Base-by-base conservation (phyloP, 35 echinoderm and acorn worm species). In the Amphiura filiformis region DNA sequence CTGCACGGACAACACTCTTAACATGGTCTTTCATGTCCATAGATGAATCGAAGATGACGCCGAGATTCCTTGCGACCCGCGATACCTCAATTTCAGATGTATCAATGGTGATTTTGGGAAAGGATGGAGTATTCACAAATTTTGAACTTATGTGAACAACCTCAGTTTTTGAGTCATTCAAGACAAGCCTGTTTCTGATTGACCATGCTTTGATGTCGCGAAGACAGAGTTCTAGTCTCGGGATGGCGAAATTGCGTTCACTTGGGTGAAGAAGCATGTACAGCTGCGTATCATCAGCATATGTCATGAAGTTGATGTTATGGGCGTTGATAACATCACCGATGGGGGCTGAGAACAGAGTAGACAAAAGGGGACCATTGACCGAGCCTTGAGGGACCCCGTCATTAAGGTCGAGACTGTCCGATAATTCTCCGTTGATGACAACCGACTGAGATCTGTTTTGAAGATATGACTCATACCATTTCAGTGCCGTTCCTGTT, bases 281-380 rank as follows among this genome's bases (percentile, higher is more conserved):
- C 34, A 88, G 28, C 28, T 93, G 86, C 11, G 80, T 93, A 47
- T 93, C 92, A 86, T 93, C 86, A 14, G 81, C 92, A 44, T 93
- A 93, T 4, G 64, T 52, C 76, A 89, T 88, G 31, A 42, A n/a
- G 38, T 80, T 77, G 86, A 76, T 56, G 31, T 35, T 31, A 34
- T 87, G 61, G 26, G 61, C 61, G 26, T 11, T 70, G 61, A 70
- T 15, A 15, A 70, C 9, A 15, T 15, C 26, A 2, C 61, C 61
- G 26, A 70, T 89, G 87, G 80, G 87, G 61, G 61, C 61, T 47
- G 41, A 26, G 61, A 70, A 30, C 7, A 70, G 26, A 3, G 9
- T 11, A 30, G 26, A 70, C 15, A 70, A 3, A 15, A 70, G 61
- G 61, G 61, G 35, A 12, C 56, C 61, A 13, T 85, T 87, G 44